Base-by-base conservation (phyloP, 1,140 invertebrate genomes). In the Drosophila bipectinata region DNA sequence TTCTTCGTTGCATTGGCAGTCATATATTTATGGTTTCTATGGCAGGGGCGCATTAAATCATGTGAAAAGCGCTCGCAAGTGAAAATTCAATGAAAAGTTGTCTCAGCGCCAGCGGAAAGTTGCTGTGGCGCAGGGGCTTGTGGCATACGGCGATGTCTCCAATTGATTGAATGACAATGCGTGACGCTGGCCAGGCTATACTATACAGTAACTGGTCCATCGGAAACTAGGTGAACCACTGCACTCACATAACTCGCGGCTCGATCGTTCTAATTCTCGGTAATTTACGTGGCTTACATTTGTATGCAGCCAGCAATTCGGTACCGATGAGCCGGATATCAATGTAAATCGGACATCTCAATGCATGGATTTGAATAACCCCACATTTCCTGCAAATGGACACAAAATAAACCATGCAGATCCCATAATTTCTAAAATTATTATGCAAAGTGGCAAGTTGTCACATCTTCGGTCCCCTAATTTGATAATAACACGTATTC, bases 11-110 rank as follows among this genome's bases (percentile, higher is more conserved):
- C 56, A 69, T 45, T 18, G 14, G 41, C 41, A 14, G 3, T 47
- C 51, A 62, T 59, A 77, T 72, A 73, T 72, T 47, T 48, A 57
- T 21, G 14, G 37, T 48, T 47, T 72, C 69, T 59, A 53, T 15
- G 47, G 59, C 67, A 52, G 55, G 60, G 66, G 71, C 74, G 73
- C 78, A 80, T 83, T 83, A 74, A 85, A 87, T 87, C 77, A 85
- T 87, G 82, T 81, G 82, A 81, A 87, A 78, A 85, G 62, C 69
- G 75, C 41, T 63, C 45, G 56, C 76, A 72, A 87, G 82, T 87
- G 83, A 87, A 87, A 87, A 87, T 87, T 76, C 79, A 88, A 88
- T 88, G 78, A 88, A 87, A 88, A 88, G 66, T 71, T 68, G 64
- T 57, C 57, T 68, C 66, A 56, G 74, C 72, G 51, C 51, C 44